phyloP scores from a whole-genome alignment of 2,888 invertebrate genomes.

The Ischnus inquisitorius region DNA sequence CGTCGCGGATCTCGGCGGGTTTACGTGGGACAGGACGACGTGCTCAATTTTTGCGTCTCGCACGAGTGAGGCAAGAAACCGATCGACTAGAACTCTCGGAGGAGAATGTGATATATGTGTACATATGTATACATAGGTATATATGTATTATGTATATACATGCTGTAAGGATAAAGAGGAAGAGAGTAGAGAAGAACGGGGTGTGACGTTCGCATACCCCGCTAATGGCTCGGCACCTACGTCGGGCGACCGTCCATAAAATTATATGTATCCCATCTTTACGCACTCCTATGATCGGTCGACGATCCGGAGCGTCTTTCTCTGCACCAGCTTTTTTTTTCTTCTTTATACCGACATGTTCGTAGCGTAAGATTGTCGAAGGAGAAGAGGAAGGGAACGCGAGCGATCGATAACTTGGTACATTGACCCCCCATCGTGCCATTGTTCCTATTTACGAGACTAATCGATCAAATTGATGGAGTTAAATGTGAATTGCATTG shows the following conservation, averaged over 20 bases:
- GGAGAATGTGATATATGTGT: slow-evolving; percentile 2
- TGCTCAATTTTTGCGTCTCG: slow-evolving; percentile 13
- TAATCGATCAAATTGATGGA: neutral
- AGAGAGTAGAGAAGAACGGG: slow-evolving; percentile 5
- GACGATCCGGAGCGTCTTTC: slow-evolving; percentile 35
- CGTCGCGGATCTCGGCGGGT: slow-evolving; percentile 2
- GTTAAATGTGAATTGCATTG: too few relatives aligned
- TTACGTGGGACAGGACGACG: neutral
- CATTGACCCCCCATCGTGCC: slow-evolving; percentile 35
- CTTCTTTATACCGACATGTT: slow-evolving; percentile 11
- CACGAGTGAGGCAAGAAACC: slow-evolving; percentile 7
- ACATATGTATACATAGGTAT: slow-evolving; percentile 10
- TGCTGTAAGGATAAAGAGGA: neutral
- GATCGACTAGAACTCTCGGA: slow-evolving; percentile 16
- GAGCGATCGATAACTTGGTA: slow-evolving; percentile 44
- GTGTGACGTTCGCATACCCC: slow-evolving; percentile 60
- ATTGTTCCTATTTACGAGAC: slow-evolving; percentile 22
- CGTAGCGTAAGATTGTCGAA: slow-evolving; percentile 5
- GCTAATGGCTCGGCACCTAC: slow-evolving; percentile 71
- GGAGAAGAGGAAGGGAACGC: slow-evolving; percentile 29
- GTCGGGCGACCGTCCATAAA: slow-evolving; percentile 70
- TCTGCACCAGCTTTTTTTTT: slow-evolving; percentile 21
- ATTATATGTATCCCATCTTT: slow-evolving; percentile 64
- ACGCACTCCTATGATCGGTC: slow-evolving; percentile 44
- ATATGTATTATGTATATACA: slow-evolving; percentile 15